Conservation (phyloP, 2,113 vertebrate species). For the Lichenostomus cassidix region DNA sequence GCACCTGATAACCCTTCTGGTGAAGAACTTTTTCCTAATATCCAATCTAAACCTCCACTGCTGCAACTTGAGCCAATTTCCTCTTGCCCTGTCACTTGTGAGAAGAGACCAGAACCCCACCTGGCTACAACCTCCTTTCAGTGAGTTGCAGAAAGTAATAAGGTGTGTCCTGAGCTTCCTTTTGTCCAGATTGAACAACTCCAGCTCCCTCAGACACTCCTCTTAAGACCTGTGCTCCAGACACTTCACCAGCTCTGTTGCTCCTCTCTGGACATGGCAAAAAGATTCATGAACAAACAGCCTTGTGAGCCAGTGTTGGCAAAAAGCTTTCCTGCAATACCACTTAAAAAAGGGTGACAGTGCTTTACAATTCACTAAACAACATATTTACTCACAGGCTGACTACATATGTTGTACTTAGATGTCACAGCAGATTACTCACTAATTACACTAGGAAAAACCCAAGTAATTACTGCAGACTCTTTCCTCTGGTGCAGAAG, state of each 20-base stretch:
- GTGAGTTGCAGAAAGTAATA: rapidly evolving
- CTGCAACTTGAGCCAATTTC: not conserved
- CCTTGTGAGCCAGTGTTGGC: not conserved
- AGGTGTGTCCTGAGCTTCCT: not conserved
- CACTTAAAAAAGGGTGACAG: not conserved
- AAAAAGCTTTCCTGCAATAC: not conserved
- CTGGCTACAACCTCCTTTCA: not conserved
- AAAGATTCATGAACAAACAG: not conserved
- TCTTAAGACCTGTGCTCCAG: not conserved
- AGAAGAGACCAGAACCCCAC: rapidly evolving
- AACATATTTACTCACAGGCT: not conserved
- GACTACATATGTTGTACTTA: conserved; percentile 23
- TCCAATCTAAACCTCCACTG: not conserved
- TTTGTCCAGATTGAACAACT: not conserved
- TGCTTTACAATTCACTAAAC: conserved; percentile 20
- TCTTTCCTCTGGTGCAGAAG: conserved; percentile 1
- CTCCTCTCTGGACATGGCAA: not conserved
- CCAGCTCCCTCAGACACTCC: not conserved
- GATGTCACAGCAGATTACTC: conserved; percentile 59
- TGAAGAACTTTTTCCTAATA: not conserved
- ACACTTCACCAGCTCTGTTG: rapidly evolving
- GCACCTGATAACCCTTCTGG: rapidly evolving
- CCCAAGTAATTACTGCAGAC: conserved; percentile 41
- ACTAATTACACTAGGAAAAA: conserved; percentile 55
- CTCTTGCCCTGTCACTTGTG: not conserved